Evolutionary conservation across 2,113 vertebrate genomes (phyloP).

Genomic region (Tragelaphus scriptus): DNA sequence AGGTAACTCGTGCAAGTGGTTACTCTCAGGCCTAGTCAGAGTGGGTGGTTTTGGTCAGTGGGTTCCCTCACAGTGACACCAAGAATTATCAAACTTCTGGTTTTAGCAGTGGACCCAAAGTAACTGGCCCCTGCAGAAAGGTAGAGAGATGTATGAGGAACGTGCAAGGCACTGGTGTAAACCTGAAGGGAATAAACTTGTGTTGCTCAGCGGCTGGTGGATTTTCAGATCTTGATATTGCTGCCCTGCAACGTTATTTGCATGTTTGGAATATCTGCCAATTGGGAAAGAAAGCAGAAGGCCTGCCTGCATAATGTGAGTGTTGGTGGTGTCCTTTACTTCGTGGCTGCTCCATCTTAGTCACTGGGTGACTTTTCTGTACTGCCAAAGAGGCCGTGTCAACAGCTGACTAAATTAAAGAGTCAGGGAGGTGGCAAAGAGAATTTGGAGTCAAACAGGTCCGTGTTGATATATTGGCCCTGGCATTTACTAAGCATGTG

Average conservation of each 20-base stretch:
- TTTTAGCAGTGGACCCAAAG: neutral
- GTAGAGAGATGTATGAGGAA: rapidly evolving
- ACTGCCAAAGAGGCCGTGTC: conserved; percentile 58
- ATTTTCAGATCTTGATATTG: neutral
- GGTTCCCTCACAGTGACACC: neutral
- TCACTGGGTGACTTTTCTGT: conserved; percentile 59
- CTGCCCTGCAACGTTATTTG: neutral
- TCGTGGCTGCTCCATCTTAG: conserved; percentile 40
- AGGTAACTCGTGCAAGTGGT: neutral
- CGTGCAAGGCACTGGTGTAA: neutral
- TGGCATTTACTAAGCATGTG: conserved; percentile 54
- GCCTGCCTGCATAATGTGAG: neutral
- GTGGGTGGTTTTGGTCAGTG: neutral
- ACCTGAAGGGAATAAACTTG: neutral
- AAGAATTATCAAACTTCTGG: neutral
- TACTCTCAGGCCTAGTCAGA: neutral
- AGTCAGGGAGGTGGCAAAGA: conserved; percentile 56
- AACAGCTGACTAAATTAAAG: conserved; percentile 63
- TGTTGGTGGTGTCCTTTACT: conserved; percentile 14
- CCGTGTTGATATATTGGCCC: conserved; percentile 46
- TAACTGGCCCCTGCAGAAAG: neutral
- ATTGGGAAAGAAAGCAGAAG: neutral
- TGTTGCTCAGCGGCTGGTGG: neutral
- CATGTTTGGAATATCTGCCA: neutral
- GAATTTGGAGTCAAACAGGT: conserved; percentile 37